Conservation (phyloP, 2,113 vertebrate species). For the Campylomormyrus tamandua region DNA sequence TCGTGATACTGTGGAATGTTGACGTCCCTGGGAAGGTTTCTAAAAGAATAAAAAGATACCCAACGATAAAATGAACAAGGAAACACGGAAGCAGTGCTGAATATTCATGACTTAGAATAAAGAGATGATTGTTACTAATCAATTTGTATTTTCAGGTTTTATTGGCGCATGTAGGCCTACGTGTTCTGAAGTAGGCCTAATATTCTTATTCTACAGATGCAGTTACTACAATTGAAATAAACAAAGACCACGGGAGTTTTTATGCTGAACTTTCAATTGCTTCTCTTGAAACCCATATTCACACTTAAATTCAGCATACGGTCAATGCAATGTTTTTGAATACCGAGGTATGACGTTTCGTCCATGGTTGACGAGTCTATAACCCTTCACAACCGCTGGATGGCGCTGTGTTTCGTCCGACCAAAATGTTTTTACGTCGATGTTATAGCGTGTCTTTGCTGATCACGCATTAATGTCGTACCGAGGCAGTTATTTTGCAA, state of each 20-base stretch:
- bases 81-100: too few relatives aligned
- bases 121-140: not conserved
- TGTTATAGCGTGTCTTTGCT: constrained; percentile 10
- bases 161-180: not conserved
- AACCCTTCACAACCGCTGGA: constrained; percentile 43
- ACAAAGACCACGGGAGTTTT: not conserved
- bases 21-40: constrained; percentile 46
- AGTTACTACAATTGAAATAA: not conserved
- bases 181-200: not conserved
- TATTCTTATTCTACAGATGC: not conserved
- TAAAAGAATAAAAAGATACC: not conserved
- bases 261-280: not conserved
- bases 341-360: constrained; percentile 49
- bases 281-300: not conserved
- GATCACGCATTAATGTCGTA: not conserved
- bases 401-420: constrained; percentile 8
- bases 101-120: not conserved
- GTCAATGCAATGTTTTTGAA: not conserved
- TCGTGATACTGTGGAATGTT: constrained; percentile 42
- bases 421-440: constrained; percentile 30
- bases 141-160: not conserved
- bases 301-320: not conserved
- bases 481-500: not conserved
- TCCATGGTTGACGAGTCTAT: constrained; percentile 44
- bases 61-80: not conserved